phyloP scores from a whole-genome alignment of 2,888 invertebrate species.

The Myopa tessellatipennis region DNA sequence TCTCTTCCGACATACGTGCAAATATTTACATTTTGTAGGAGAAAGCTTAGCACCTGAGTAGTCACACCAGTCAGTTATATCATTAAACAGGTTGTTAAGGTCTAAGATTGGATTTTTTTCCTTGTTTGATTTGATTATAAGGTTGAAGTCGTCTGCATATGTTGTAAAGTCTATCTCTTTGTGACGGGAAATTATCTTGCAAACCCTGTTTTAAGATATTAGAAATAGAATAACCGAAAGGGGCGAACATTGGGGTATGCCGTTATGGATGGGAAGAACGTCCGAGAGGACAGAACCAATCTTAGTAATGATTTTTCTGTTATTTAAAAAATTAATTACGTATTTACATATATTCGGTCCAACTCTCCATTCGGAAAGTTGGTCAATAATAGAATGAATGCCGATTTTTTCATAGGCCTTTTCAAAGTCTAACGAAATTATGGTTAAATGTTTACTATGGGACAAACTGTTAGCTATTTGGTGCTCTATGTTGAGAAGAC shows the following conservation, averaged over 20 bases:
- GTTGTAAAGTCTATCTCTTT: constrained; percentile 1
- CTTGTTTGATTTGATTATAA: background rate
- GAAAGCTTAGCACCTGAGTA: too few relatives aligned
- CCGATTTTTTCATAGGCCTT: constrained; percentile 33
- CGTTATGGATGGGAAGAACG: too few relatives aligned
- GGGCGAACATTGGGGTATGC: constrained; percentile 24
- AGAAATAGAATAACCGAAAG: constrained; percentile 20
- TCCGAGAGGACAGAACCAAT: too few relatives aligned
- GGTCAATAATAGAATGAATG: constrained; percentile 18
- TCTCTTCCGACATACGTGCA: too few relatives aligned
- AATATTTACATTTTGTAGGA: too few relatives aligned
- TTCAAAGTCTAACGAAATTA: constrained; percentile 24
- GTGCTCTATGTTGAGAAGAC: constrained; percentile 4
- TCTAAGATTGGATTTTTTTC: background rate
- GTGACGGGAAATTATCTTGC: background rate
- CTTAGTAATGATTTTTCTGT: too few relatives aligned
- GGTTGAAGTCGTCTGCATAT: constrained; percentile 30
- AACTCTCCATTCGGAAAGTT: constrained; percentile 19
- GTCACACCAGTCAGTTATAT: too few relatives aligned
- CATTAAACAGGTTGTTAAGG: background rate
- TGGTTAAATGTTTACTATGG: background rate
- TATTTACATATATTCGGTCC: constrained; percentile 18
- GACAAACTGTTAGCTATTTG: background rate
- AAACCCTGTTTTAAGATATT: constrained; percentile 22
- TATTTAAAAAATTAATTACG: constrained; percentile 6